Evolutionary conservation across 2,888 invertebrate species (phyloP), one percentile per base, ranked within the genome.

Genomic region (Spodoptera littoralis): DNA sequence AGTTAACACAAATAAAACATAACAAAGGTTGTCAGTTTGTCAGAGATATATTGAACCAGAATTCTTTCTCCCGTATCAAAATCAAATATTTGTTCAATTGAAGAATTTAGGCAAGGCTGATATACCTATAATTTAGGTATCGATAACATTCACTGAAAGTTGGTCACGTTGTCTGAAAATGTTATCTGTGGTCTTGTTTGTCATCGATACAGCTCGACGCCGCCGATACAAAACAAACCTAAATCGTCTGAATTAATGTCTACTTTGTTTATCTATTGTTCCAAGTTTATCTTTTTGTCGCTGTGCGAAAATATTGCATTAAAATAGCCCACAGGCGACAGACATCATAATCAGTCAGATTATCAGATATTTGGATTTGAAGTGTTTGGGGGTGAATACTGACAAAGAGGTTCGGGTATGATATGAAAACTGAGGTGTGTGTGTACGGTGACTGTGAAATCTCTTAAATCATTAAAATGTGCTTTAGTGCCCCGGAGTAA

Each of bases 11-110:
- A 58, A 57, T 60, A 76, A 58, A 57, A 58, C 64, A 65, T 57
- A 60, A 82, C 79, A 82, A 84, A 83, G 76, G 81, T 63, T 70
- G 70, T 81, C 72, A 76, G 70, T 75, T 73, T 81, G 77, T 78
- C 77, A 76, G 73, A 80, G 82, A 83, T 81, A 77, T 56, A 61
- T 67, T 58, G 58, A 46, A 41, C 36, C 52, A 61, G 49, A 64
- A 61, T 60, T 58, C 50, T 73, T 60, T 76, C 62, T 73, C 60
- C 70, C 76, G 70, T 76, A 80, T 77, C 72, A 70, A 76, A 79
- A 59, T 58, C 73, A 83, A 86, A 86, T 86, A 85, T 86, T 85
- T 82, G 74, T 73, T 65, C 73, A 73, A 73, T 79, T 55, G 62
- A 76, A 71, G 66, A 76, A 80, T 80, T 72, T 76, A 71, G 80